Evolutionary conservation across 2,888 invertebrate genomes (phyloP), one percentile per base, ranked within the genome.

Genomic region (Tetragonisca angustula): DNA sequence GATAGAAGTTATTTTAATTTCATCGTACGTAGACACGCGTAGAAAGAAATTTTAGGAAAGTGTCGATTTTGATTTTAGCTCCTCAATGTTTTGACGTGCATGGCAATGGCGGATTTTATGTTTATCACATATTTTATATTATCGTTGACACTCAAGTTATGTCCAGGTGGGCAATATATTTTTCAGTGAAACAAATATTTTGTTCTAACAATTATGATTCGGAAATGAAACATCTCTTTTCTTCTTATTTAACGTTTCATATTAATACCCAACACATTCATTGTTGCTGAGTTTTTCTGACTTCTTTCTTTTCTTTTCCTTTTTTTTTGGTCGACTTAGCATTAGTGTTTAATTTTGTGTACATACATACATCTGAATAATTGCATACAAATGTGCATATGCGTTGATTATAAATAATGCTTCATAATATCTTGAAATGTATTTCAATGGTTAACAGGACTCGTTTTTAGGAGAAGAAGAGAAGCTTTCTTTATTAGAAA

Each of bases 81-180:
- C 84, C 86, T 84, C 88, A 91, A 92, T 93, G 92, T 94, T 94
- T 94, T 92, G 92, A 93, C 91, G 90, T 92, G 89, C 84, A 90
- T 79, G 88, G 92, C 92, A 93, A 94, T 94, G 94, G 94, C 94
- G 93, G 92, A 92, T 91, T 89, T 86, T 92, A 90, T 93, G 91
- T 92, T 93, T 93, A 92, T 93, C 89, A 89, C 90, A 89, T 91
- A 93, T 89, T 92, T 93, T 87, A 88, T 93, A 86, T 90, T 94
- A 76, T 92, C 92, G 89, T 92, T 94, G 91, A 92, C 92, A 88
- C 90, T 94, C 77, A 89, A 90, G 88, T 88, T 91, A 84, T 93
- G 92, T 89, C 82, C 91, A 92, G 94, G 94, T 94, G 65, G 27
- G 81, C 61, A 50, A 73, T 27, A 49, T 50, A 61, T 52, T 59